phyloP scores from a whole-genome alignment of 2,113 vertebrate species.

The Fulmarus glacialis region DNA sequence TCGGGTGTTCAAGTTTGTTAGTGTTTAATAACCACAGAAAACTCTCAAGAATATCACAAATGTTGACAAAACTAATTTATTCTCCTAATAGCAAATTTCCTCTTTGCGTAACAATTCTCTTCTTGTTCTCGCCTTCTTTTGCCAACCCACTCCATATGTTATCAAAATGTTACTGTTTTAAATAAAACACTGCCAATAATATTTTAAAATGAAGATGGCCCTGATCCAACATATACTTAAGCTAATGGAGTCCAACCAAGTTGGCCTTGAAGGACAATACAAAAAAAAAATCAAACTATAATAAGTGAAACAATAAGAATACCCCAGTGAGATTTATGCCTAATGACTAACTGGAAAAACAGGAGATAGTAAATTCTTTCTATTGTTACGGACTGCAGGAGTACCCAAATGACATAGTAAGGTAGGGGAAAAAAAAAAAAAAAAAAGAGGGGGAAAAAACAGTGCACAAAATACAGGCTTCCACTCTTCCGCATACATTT shows the following conservation, averaged over 20 bases:
- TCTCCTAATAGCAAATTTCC: neutral
- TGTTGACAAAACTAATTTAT: neutral
- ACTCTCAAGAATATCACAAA: neutral
- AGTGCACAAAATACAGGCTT: neutral
- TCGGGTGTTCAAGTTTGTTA: neutral
- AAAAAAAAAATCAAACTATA: neutral
- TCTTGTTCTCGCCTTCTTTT: neutral
- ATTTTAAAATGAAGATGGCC: neutral
- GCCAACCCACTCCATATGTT: neutral
- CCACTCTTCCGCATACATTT: neutral
- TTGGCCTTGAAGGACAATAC: neutral
- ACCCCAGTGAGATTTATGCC: neutral
- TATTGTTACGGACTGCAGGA: neutral
- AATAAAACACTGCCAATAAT: neutral
- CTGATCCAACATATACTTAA: neutral
- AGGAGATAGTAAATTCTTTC: neutral
- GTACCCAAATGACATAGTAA: neutral
- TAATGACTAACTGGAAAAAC: neutral
- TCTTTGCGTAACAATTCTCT: neutral
- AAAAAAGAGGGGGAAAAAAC: accelerated
- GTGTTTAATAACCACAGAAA: neutral
- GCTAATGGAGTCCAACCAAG: neutral
- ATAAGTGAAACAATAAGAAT: neutral
- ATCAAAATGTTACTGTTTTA: neutral
- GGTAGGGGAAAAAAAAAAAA: too few relatives aligned